Base-by-base conservation (phyloP, 1,140 invertebrate species). In the Papilio glaucus region DNA sequence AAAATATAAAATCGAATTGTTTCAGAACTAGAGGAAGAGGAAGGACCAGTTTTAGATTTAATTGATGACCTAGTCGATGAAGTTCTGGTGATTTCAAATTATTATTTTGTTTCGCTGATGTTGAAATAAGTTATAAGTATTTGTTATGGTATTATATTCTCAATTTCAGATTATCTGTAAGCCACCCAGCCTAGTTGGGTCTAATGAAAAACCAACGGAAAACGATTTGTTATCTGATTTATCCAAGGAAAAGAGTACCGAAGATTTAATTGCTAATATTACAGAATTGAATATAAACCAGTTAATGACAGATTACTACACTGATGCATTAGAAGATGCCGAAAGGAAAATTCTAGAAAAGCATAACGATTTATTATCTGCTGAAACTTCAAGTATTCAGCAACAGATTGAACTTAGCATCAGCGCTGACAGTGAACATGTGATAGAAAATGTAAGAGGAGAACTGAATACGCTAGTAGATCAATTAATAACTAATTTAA, bases 11-110 rank as follows among this genome's bases (percentile, higher is more conserved):
- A 42, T 53, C n/a, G n/a, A n/a, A 39, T 65, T 73, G 62, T 83
- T 83, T 65, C 73, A 92, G 90, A 92, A 57, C 72, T 91, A 61
- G 85, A 90, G 75, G 83, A 88, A 69, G 70, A 83, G 76, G 87
- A 87, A 80, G 89, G 88, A 7, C 84, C 83, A 0, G 79, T 87
- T n/a, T 85, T 87, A 74, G 87, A 92, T 80, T 68, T 87, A 57
- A 74, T 92, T 37, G 88, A 92, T 60, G 78, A 83, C n/a, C 62
- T 92, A 45, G 12, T 92, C 15, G 76, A 91, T 9, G 81, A 77
- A 57, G 78, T 84, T 62, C n/a, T 82, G 78, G 89, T 91, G 83
- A 85, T 57, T 74, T n/a, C 49, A 18, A 38, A 73, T 33, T 63
- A 29, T 53, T 68, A 37, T 41, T 57, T 49, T 21, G 45, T 18